phyloP scores from a whole-genome alignment of 2,797 vertebrate species.

The Mormyrus proboscirostris region DNA sequence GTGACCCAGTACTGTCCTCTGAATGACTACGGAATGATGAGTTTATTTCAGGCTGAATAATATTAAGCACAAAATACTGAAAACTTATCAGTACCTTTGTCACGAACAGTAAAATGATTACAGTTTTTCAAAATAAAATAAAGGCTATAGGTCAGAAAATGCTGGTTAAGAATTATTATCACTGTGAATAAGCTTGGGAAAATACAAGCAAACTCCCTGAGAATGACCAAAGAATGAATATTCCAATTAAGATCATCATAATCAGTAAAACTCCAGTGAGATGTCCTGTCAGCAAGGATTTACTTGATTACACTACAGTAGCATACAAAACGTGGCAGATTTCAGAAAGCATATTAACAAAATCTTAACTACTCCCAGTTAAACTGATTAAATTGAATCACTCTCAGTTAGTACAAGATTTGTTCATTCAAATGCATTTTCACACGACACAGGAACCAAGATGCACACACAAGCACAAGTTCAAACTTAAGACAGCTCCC shows the following conservation, averaged over 20 bases:
- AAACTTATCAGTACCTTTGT: neutral
- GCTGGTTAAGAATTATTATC: neutral
- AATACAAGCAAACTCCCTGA: neutral
- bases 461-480: neutral
- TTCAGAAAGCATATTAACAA: neutral
- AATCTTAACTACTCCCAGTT: neutral
- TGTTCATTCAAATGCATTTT: slow-evolving; percentile 5
- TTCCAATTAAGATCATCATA: neutral
- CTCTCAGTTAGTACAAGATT: neutral
- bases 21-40: neutral
- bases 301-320: neutral
- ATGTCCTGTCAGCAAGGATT: neutral
- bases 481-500: neutral
- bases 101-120: neutral
- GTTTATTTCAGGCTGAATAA: neutral
- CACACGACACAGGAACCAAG: neutral
- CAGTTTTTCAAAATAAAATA: neutral
- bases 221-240: neutral
- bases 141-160: neutral
- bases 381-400: neutral
- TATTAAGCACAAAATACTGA: neutral
- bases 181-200: neutral
- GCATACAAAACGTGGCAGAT: neutral
- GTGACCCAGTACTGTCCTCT: neutral
- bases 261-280: neutral